Base-by-base conservation (phyloP, 1,140 invertebrate species). In the Megalopta genalis region DNA sequence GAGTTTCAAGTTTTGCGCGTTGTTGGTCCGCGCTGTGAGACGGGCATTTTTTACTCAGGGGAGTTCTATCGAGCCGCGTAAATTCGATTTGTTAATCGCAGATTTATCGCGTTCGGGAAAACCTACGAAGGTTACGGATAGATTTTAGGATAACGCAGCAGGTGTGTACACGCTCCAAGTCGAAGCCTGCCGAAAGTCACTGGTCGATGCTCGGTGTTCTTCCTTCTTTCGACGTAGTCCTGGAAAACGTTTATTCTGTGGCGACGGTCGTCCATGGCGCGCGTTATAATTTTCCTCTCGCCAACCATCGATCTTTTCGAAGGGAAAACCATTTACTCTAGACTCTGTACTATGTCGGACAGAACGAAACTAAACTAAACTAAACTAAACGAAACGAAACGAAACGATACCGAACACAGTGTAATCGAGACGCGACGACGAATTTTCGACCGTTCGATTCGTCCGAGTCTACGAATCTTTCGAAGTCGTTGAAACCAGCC, bases 1-100 rank as follows among this genome's bases (percentile, higher is more conserved):
- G 39, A 5, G 39, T 32, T 32, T 16, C 32, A 6, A n/a, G 27
- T 78, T 52, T 54, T 39, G 57, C 66, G 27, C 14, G 21, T 66
- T 37, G 46, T 37, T 52, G 67, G 49, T 68, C 57, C 65, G 32
- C 49, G 46, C 77, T 75, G 81, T 76, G 49, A n/a, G 80, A 60
- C 77, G 76, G 73, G 60, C 68, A 63, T 46, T 70, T 83, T 87
- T 87, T 87, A 87, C 87, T 88, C 87, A 88, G 84, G 87, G 81
- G 81, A 88, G 83, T 71, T 83, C 39, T 63, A 69, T 59, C 42
- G 12, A 71, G 76, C 68, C 83, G 76, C 80, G 72, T 67, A 75
- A 71, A 75, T 76, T 77, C 77, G 69, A 52, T 52, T 80, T 21
- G 49, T 18, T 52, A 18, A 52, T 52, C 49, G 49, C 14, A 52